Base-by-base conservation (phyloP, 1,140 invertebrate genomes). In the Drosophila pectinifera region DNA sequence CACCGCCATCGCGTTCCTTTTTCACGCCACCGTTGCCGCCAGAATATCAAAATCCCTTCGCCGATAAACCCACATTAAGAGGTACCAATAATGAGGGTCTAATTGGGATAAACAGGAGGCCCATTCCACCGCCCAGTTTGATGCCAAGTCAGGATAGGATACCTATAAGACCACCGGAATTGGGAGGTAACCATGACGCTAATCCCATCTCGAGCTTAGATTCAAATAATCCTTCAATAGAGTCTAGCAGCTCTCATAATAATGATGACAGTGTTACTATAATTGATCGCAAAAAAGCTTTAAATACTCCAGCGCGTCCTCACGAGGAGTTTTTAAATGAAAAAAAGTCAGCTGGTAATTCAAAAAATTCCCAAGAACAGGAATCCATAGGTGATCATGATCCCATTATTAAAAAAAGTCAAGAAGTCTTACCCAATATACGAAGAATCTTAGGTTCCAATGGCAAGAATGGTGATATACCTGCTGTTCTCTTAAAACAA, bases 371-470 rank as follows among this genome's bases (percentile, higher is more conserved):
- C 16, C 53, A 49, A 26, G 39, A 38, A 13, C 57, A 48, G 20
- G 46, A 54, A 38, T 22, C 24, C 8, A 34, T 39, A n/a, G 49
- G 18, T 10, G 31, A 36, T 36, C 18, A 53, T 16, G 53, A 54
- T 51, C 5, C 72, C 4, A 75, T 76, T 39, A n/a, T 36, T n/a
- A 53, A 53, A 14, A 68, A 75, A 11, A 48, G 94, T 94, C 62
- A 95, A 94, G 77, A 96, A 83, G 93, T 96, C 91, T 93, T 93
- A 91, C 94, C 95, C 1, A 96, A 95, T 58, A 96, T 97, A 64
- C 96, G 95, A 0, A 93, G 96, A 46, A 97, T 97, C 76, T 92
- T 97, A 1, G 96, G 96, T 1, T 96, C 96, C 39, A 96, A 96
- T 86, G 96, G 96, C 1, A 93, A 95, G 6, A 96, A 96, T 73